Base-by-base conservation (phyloP, 2,888 invertebrate genomes). In the Micropterix aruncella region DNA sequence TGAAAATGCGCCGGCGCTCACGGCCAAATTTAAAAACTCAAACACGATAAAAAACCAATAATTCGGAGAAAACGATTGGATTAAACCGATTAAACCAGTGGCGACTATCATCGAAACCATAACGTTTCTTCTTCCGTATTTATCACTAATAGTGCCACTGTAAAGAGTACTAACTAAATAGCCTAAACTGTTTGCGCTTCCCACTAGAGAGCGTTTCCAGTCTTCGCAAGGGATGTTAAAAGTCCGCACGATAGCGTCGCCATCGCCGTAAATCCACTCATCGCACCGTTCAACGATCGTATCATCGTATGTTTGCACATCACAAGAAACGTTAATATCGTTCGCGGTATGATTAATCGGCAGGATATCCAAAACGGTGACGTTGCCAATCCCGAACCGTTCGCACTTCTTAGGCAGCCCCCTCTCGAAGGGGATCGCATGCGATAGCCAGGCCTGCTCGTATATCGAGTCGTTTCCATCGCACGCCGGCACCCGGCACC, bases 311-410 rank as follows among this genome's bases (percentile, higher is more conserved):
- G 12, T 27, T 27, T 27, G 5, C 5, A 12, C 5, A 27, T 27
- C 27, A 27, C 27, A 27, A 5, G 27, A 5, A 27, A 7, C 27
- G 12, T 14, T 56, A 54, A 41, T 61, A 27, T 27, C 27, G 12
- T 14, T 56, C 54, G 42, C 61, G 7, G 27, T 27, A 7, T 12
- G 7, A 27, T 27, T 27, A 5, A 27, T 27, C 12, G 12, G 27
- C 27, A 27, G 12, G 27, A 12, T 5, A 27, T 27, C 27, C 27
- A 27, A 27, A 27, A 27, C 12, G 27, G 27, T 27, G 7, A 27
- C 27, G 12, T 27, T 27, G 27, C 12, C 12, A 27, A 27, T 27
- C 12, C 7, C 27, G 27, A 7, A 27, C 5, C 12, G 27, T 12
- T 7, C 27, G 12, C 27, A 27, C 12, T 27, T 27, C 27, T 27